Evolutionary conservation across 2,888 invertebrate genomes (phyloP).

Genomic region (Imbricaverruca yamaguchii): DNA sequence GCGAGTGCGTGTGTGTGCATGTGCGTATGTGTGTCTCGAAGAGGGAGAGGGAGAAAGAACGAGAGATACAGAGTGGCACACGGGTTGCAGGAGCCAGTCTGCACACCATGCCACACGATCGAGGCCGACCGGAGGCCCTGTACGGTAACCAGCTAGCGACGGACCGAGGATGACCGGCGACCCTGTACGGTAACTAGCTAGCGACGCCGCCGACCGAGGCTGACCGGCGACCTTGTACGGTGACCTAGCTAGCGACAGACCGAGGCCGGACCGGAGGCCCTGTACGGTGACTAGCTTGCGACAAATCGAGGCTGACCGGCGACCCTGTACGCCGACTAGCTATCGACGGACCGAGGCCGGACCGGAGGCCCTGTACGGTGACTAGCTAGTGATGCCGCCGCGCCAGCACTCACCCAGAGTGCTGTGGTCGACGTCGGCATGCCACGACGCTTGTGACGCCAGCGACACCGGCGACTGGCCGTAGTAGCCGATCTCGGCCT

Average conservation of each 20-base stretch:
- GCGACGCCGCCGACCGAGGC: too few species aligned
- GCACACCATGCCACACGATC: neutral
- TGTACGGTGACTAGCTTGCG: neutral
- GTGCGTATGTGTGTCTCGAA: too few species aligned
- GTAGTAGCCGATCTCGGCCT: constrained; percentile 46
- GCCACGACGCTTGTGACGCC: constrained; percentile 47
- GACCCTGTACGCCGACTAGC: neutral
- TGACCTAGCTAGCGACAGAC: neutral
- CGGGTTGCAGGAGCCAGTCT: neutral
- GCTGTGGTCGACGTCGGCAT: constrained; percentile 48
- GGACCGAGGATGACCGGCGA: too few species aligned
- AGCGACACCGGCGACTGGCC: constrained; percentile 48
- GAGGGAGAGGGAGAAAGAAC: too few species aligned
- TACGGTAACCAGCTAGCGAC: too few species aligned
- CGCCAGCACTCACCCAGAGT: constrained; percentile 33
- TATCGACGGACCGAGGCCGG: neutral
- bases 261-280: constrained; percentile 24
- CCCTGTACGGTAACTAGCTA: too few species aligned
- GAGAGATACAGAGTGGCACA: neutral
- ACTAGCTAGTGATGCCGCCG: neutral
- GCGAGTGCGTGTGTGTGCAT: too few species aligned
- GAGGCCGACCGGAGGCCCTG: too few species aligned
- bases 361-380: constrained; percentile 24
- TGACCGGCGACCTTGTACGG: neutral
- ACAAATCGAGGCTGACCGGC: too few species aligned